These are phyloP conservation scores for Oscheius sp. DNA, from an alignment of 2,888 invertebrate genomes.

Conservation along the genomic window DNA sequence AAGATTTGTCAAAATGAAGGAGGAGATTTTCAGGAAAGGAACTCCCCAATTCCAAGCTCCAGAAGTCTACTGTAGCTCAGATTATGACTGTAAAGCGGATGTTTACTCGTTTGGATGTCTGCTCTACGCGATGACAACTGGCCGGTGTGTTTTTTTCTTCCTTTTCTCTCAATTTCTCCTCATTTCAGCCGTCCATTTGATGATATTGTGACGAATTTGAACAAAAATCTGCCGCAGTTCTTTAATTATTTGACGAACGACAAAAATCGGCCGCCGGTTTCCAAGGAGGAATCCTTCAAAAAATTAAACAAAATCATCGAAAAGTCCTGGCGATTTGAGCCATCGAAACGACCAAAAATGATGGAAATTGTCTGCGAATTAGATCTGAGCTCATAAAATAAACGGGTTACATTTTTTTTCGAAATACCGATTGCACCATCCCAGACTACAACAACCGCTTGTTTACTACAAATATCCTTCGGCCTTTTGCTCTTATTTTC, in stretches of 20 bases:
- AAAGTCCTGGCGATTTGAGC: not conserved
- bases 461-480: too few species aligned
- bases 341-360: not conserved
- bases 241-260: not conserved
- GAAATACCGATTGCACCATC: too few species aligned
- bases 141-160: not conserved
- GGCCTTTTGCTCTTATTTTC: too few species aligned
- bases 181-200: constrained; percentile 7
- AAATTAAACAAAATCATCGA: constrained; percentile 3
- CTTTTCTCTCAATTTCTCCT: too few species aligned
- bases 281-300: not conserved
- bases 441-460: too few species aligned
- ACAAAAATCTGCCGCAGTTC: not conserved
- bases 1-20: not conserved
- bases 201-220: not conserved
- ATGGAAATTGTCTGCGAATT: constrained; percentile 2
- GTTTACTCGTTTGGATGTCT: constrained; percentile 4
- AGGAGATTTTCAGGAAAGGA: constrained; percentile 1
- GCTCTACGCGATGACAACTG: not conserved
- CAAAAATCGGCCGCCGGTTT: not conserved
- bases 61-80: not conserved
- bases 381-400: constrained; percentile 1
- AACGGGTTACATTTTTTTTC: too few species aligned
- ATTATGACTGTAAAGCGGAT: constrained; percentile 11
- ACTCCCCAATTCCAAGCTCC: constrained; percentile 16